Evolutionary conservation across 2,888 invertebrate genomes (phyloP).

Genomic region (Eupithecia exiguata): DNA sequence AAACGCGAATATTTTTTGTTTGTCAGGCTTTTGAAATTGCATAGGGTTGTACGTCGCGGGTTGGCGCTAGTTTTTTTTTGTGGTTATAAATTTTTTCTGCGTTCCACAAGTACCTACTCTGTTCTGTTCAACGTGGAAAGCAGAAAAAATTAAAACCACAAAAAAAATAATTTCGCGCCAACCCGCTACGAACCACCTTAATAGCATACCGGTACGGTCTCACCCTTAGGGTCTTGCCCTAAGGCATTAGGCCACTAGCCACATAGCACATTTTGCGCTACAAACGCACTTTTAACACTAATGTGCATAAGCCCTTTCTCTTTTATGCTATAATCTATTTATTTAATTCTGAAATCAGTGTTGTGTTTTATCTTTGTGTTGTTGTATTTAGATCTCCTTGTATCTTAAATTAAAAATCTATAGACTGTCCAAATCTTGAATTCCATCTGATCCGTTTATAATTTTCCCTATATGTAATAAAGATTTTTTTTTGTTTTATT

Average conservation of each 20-base stretch:
- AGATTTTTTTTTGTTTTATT: constrained; percentile 25
- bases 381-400: constrained; percentile 7
- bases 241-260: neutral
- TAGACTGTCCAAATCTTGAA: constrained; percentile 37
- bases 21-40: neutral
- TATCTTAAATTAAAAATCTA: neutral
- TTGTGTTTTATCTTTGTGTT: neutral
- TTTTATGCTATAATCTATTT: neutral
- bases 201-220: neutral
- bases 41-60: no score
- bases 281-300: neutral
- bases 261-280: neutral
- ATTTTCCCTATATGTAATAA: constrained; percentile 18
- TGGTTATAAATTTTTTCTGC: no score
- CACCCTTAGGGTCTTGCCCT: neutral
- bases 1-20: neutral
- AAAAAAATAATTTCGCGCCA: no score
- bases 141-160: no score
- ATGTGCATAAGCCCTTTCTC: neutral
- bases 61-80: no score
- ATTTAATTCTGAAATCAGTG: neutral
- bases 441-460: constrained; percentile 34
- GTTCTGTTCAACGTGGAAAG: no score
- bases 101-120: no score
- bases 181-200: no score